Evolutionary conservation across 2,888 invertebrate genomes (phyloP).

Genomic region (Meliscaeva auricollis): DNA sequence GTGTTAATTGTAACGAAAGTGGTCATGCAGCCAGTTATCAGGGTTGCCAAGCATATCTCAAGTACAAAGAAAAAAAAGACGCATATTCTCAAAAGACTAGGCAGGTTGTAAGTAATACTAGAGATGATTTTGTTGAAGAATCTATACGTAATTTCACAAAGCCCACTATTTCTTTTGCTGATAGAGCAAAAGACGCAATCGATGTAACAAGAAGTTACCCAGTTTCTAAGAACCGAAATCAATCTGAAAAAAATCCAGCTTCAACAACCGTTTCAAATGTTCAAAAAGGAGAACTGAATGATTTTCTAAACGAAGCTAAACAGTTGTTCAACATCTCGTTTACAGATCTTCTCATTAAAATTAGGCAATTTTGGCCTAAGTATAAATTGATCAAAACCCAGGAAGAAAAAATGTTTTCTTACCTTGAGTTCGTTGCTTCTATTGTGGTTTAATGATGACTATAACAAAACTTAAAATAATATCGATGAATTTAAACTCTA

Average conservation of each 20-base stretch:
- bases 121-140: background rate
- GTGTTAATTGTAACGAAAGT: background rate
- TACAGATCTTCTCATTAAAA: slow-evolving; percentile 12
- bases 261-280: background rate
- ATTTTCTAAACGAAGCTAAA: slow-evolving; percentile 26
- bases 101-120: background rate
- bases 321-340: slow-evolving; percentile 6
- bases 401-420: slow-evolving; percentile 32
- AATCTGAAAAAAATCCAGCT: background rate
- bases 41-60: slow-evolving; percentile 10
- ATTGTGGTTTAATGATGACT: background rate
- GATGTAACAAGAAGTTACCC: background rate
- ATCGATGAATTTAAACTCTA: background rate
- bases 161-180: background rate
- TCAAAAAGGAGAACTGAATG: slow-evolving; percentile 22
- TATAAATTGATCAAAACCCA: slow-evolving; percentile 16
- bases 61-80: slow-evolving; percentile 15
- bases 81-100: background rate
- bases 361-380: slow-evolving; percentile 31
- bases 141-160: background rate
- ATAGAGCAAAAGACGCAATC: background rate
- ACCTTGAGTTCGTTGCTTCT: slow-evolving; percentile 14
- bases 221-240: background rate
- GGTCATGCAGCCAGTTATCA: slow-evolving; percentile 11
- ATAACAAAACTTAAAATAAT: no score